Evolutionary conservation across 2,797 vertebrate species (phyloP).

Genomic region (Cynopterus sphinx): DNA sequence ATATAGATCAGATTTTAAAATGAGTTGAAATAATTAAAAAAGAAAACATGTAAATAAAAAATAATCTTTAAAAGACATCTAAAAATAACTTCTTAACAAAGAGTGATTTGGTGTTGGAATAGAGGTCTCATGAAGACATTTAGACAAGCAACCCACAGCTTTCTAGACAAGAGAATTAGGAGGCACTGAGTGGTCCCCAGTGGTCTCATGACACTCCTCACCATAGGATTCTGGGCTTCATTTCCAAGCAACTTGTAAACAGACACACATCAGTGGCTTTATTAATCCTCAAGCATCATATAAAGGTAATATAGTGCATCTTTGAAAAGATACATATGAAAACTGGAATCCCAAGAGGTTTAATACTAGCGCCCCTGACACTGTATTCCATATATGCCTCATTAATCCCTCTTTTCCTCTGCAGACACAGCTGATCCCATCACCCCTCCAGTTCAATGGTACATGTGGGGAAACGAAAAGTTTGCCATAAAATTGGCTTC

Average conservation of each 20-base stretch:
- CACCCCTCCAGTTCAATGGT: not conserved
- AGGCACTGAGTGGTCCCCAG: not conserved
- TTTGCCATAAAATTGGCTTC: not conserved
- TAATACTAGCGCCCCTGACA: not conserved
- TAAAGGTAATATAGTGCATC: not conserved
- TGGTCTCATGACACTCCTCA: not conserved
- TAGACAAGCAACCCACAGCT: not conserved
- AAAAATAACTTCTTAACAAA: not conserved
- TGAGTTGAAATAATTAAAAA: not conserved
- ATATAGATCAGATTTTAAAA: constrained; percentile 22
- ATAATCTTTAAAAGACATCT: too few species aligned
- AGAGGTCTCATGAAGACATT: not conserved
- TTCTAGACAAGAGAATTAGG: not conserved
- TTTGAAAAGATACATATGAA: not conserved
- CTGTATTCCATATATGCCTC: fast-evolving
- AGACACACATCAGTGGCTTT: not conserved
- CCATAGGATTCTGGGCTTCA: not conserved
- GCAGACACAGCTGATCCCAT: not conserved
- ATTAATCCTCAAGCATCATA: not conserved
- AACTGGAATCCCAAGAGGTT: not conserved
- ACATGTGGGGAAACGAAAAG: not conserved
- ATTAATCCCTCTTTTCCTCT: not conserved
- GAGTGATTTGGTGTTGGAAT: not conserved
- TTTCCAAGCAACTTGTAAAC: not conserved
- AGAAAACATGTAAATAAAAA: too few species aligned